Conservation (phyloP, 2,797 vertebrate genomes). For the Dendrocincla tyrannina region DNA sequence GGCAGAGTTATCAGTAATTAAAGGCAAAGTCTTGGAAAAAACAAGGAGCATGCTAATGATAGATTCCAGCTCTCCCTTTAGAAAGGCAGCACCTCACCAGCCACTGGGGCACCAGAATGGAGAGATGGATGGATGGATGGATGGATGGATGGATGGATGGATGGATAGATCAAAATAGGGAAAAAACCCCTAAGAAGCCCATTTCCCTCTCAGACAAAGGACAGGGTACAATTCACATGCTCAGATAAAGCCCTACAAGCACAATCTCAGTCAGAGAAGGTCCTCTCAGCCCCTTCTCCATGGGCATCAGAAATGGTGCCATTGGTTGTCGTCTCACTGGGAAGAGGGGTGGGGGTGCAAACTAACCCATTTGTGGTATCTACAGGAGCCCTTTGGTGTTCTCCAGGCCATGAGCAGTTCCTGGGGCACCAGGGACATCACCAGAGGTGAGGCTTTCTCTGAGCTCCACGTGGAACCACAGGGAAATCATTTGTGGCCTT, state of each 20-base stretch:
- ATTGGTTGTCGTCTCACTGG: background rate
- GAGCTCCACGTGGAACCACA: background rate
- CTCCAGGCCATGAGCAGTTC: background rate
- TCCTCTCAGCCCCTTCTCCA: background rate
- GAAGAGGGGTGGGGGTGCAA: background rate
- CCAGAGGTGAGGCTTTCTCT: background rate
- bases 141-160: background rate
- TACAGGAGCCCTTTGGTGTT: background rate
- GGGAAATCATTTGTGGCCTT: rapidly evolving
- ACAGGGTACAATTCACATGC: rapidly evolving
- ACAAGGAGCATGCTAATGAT: background rate
- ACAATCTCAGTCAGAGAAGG: background rate
- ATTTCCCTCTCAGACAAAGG: background rate
- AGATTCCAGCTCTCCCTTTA: background rate
- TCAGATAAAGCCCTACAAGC: background rate
- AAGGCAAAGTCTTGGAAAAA: background rate
- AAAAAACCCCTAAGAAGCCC: background rate
- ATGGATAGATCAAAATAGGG: background rate
- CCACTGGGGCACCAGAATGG: background rate
- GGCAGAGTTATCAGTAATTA: background rate
- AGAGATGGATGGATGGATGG: background rate
- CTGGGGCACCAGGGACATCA: background rate
- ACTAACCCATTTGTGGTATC: background rate
- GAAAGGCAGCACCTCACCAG: background rate
- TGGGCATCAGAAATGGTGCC: background rate